Evolutionary conservation across 2,888 invertebrate species (phyloP).

Genomic region (Nezara viridula): DNA sequence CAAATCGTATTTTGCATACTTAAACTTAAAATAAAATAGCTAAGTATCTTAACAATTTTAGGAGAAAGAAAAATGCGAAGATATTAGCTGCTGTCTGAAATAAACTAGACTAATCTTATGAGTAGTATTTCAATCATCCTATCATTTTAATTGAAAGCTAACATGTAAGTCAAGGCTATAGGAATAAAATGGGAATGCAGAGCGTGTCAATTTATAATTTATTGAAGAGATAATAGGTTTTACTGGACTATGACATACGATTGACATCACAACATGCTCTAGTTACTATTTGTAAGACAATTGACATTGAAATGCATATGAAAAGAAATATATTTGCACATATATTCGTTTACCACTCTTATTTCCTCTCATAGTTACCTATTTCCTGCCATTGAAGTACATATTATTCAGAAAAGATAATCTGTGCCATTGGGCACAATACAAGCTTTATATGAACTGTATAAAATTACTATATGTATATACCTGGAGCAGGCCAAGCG

Average conservation of each 20-base stretch:
- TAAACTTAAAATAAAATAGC: no score
- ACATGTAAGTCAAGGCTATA: neutral
- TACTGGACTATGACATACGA: neutral
- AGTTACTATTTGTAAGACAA: neutral
- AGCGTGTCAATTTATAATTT: neutral
- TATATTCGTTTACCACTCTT: no score
- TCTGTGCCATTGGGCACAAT: no score
- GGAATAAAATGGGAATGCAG: slow-evolving; percentile 19
- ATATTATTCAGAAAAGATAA: no score
- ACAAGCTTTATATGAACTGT: no score
- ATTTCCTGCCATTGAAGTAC: no score
- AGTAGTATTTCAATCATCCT: neutral
- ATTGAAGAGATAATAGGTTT: neutral
- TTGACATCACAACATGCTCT: neutral
- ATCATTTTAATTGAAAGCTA: neutral
- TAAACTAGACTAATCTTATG: neutral
- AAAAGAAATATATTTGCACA: no score
- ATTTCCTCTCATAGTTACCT: no score
- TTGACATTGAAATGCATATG: neutral
- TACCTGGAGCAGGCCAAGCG: no score
- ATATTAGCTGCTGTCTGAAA: neutral
- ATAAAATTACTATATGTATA: no score
- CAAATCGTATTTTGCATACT: no score
- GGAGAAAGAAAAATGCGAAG: neutral
- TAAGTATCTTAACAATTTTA: neutral